These are phyloP conservation scores for Pseudorhiza aurosa DNA, from an alignment of 30 jellyfish, hydroid and myxozoan species.

Conservation along the genomic window DNA sequence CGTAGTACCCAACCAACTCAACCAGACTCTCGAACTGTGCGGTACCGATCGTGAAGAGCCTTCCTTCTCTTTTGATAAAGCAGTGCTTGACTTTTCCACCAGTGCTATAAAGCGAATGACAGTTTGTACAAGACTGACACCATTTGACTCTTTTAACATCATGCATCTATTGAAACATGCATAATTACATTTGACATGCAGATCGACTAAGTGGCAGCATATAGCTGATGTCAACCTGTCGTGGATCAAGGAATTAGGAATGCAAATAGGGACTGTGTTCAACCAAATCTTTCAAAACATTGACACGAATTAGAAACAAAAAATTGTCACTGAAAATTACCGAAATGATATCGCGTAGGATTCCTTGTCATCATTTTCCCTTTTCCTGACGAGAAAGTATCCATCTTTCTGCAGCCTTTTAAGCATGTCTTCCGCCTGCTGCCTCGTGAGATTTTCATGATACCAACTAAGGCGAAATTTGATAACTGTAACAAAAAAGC, in stretches of 20 bases:
- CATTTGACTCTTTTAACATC: too few species aligned
- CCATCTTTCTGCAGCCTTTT: constrained; percentile 94
- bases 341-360: constrained; percentile 96
- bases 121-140: too few species aligned
- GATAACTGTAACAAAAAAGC: too few species aligned
- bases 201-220: too few species aligned
- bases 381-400: constrained; percentile 86
- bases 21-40: constrained; percentile 97
- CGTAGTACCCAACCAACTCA: constrained; percentile 88
- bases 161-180: too few species aligned
- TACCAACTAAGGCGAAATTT: constrained; percentile 76
- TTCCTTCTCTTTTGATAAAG: constrained; percentile 91
- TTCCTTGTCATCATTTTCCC: constrained; percentile 84
- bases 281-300: not conserved
- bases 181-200: too few species aligned
- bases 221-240: too few species aligned
- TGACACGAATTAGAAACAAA: too few species aligned
- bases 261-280: not conserved
- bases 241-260: too few species aligned
- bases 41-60: constrained; percentile 91
- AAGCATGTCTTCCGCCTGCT: constrained; percentile 98
- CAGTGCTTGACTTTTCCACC: constrained; percentile 95
- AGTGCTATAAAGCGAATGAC: constrained; percentile 66
- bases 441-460: constrained; percentile 92
- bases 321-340: constrained; percentile 50